A percentile compares a stretch with the other conserved stretches of the same genome.
Conservation (phyloP, 2,797 vertebrate genomes). For the Bradypus variegatus region DNA sequence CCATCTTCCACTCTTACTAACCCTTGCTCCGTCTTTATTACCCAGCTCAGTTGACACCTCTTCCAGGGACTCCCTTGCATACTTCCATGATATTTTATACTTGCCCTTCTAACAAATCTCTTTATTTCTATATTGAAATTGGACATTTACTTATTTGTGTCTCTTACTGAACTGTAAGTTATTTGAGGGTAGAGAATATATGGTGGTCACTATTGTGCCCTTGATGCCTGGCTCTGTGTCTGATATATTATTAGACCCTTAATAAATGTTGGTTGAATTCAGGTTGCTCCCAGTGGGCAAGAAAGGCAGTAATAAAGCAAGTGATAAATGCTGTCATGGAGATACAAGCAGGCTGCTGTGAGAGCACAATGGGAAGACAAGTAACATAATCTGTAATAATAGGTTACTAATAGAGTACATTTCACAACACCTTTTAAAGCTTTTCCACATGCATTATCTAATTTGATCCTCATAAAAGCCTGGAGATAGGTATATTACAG, state of each 20-base stretch:
- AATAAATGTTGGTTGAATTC: background rate
- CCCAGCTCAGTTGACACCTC: background rate
- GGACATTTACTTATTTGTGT: background rate
- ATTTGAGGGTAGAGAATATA: background rate
- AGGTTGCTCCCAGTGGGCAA: background rate
- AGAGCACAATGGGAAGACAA: background rate
- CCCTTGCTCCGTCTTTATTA: background rate
- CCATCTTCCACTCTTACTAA: background rate
- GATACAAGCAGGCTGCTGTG: background rate
- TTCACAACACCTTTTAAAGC: background rate
- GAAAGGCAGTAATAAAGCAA: background rate
- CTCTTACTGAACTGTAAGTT: background rate
- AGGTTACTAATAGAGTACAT: background rate
- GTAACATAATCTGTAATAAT: background rate
- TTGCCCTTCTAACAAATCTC: background rate
- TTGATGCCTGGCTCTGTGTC: background rate
- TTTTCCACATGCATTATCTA: background rate
- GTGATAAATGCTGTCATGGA: background rate
- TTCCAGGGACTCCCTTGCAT: background rate
- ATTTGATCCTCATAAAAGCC: constrained; percentile 9
- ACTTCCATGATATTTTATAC: background rate
- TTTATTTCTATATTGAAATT: background rate
- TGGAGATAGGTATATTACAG: background rate
- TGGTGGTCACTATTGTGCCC: background rate
- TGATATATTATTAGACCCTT: background rate